These are phyloP conservation scores for Pimephales promelas DNA, from an alignment of 2,113 vertebrate species.

Conservation along the genomic window DNA sequence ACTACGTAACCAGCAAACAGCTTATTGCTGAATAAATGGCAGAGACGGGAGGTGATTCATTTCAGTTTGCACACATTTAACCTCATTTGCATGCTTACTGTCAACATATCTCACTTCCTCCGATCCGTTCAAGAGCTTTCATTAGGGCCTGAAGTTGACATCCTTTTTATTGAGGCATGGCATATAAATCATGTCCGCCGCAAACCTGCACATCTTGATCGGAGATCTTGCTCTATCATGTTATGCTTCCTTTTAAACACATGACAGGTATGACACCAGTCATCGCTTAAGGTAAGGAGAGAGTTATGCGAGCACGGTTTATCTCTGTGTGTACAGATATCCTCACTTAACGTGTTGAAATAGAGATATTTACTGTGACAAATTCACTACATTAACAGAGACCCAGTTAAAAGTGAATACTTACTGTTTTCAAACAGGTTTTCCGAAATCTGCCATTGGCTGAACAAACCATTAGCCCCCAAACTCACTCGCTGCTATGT, in stretches of 20 bases:
- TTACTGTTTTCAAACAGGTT: not conserved
- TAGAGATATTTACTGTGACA: conserved; percentile 49
- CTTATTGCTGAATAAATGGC: not conserved
- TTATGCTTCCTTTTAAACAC: conserved; percentile 74
- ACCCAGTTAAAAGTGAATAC: not conserved
- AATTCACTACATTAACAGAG: not conserved
- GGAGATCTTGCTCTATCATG: conserved; percentile 76
- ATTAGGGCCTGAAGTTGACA: conserved; percentile 88
- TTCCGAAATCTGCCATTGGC: not conserved
- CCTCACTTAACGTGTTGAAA: conserved; percentile 41
- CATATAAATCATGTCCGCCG: conserved; percentile 75
- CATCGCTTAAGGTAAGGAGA: conserved; percentile 74
- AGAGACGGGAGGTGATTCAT: conserved; percentile 69
- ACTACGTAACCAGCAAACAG: conserved; percentile 66
- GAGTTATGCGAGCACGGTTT: conserved; percentile 74
- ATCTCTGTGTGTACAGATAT: conserved; percentile 63
- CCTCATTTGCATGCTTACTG: conserved; percentile 80
- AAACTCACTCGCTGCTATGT: not conserved
- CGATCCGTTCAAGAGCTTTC: conserved; percentile 77
- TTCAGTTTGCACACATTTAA: conserved; percentile 76
- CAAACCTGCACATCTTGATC: conserved; percentile 77
- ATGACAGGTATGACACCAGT: conserved; percentile 75
- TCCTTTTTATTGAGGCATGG: conserved; percentile 83
- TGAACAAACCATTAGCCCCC: not conserved
- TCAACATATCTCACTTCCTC: conserved; percentile 72